Conservation (phyloP, 2,113 vertebrate species). For the Butorides virescens region DNA sequence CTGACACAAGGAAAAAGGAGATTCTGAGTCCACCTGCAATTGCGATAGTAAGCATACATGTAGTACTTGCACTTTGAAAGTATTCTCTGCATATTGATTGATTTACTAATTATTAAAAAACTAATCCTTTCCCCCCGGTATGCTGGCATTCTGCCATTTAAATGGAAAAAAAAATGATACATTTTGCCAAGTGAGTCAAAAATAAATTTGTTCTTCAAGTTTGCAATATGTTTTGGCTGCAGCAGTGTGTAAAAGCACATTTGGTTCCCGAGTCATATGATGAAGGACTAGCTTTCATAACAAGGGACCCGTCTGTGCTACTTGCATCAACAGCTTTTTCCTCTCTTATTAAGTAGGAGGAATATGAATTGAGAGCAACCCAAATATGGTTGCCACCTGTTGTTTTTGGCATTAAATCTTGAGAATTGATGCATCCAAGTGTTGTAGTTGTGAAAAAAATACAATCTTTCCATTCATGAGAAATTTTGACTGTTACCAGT, state of each 20-base stretch:
- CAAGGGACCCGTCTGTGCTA: conserved; percentile 36
- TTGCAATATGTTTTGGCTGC: conserved; percentile 52
- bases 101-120: neutral
- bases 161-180: neutral
- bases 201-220: conserved; percentile 51
- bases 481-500: neutral
- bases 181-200: conserved; percentile 50
- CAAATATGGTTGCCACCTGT: conserved; percentile 65
- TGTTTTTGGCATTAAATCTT: conserved; percentile 24
- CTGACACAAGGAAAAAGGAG: neutral
- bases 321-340: conserved; percentile 36
- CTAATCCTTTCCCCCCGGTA: neutral
- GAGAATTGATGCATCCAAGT: neutral
- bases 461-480: conserved; percentile 58
- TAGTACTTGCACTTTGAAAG: neutral
- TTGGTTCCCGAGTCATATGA: conserved; percentile 53
- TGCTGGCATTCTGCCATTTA: neutral
- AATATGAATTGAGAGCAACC: conserved; percentile 40
- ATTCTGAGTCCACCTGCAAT: neutral
- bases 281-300: conserved; percentile 30
- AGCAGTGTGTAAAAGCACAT: conserved; percentile 44
- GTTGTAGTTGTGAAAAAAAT: neutral
- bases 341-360: conserved; percentile 62
- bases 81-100: neutral
- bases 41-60: neutral